phyloP scores from a whole-genome alignment of 2,888 invertebrate species.

The Pinctada fucata region DNA sequence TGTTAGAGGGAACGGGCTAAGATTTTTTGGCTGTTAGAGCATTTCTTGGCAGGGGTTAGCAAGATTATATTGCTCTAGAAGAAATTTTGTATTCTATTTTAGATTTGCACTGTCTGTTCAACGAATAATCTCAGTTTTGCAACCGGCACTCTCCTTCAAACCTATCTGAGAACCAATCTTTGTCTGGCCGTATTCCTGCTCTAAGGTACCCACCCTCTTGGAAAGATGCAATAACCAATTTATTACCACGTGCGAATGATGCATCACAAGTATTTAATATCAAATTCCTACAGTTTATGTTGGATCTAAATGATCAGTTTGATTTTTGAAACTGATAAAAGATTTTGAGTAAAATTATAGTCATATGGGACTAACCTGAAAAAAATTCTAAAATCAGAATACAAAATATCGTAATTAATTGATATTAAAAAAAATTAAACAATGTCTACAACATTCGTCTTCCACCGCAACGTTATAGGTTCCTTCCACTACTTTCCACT shows the following conservation, averaged over 20 bases:
- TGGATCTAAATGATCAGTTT: too few relatives aligned
- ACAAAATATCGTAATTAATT: too few relatives aligned
- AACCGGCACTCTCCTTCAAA: conserved; percentile 26
- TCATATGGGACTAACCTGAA: too few relatives aligned
- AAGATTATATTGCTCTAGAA: conserved; percentile 38
- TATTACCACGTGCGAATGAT: background rate
- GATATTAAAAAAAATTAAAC: too few relatives aligned
- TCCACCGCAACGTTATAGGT: too few relatives aligned
- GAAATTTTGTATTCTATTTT: conserved; percentile 41
- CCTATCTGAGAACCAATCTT: conserved; percentile 1
- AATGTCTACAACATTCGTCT: too few relatives aligned
- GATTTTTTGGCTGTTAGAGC: conserved; percentile 40
- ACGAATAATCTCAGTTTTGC: conserved; percentile 29
- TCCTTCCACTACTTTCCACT: too few relatives aligned
- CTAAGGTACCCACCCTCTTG: background rate
- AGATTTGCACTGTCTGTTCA: conserved; percentile 43
- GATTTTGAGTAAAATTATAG: too few relatives aligned
- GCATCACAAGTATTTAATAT: too few relatives aligned
- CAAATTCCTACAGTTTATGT: too few relatives aligned
- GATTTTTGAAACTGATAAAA: too few relatives aligned
- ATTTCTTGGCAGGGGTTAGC: conserved; percentile 41
- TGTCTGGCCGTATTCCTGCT: conserved; percentile 10
- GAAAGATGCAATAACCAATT: background rate
- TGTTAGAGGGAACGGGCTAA: conserved; percentile 26
- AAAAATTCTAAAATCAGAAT: too few relatives aligned